These are phyloP conservation scores for Thunnus maccoyii DNA, from an alignment of 2,113 vertebrate genomes.

Conservation along the genomic window DNA sequence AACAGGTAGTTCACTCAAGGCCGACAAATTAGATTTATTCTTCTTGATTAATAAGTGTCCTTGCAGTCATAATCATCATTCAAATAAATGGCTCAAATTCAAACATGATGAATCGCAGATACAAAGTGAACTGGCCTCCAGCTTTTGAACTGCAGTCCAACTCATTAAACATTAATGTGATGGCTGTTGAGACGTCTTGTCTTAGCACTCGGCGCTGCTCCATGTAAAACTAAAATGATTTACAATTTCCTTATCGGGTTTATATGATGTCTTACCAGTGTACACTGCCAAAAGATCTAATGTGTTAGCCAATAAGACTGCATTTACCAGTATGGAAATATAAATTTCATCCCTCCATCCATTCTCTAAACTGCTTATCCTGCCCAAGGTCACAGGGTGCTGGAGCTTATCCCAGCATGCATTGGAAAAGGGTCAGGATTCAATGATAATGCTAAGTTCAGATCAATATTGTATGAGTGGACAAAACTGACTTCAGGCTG, in stretches of 20 bases:
- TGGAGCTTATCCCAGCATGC: too few species aligned
- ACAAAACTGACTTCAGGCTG: not conserved
- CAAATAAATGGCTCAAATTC: not conserved
- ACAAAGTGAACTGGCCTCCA: too few species aligned
- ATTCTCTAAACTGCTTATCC: too few species aligned
- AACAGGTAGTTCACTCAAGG: conserved; percentile 9
- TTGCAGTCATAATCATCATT: conserved; percentile 2
- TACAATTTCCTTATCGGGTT: not conserved
- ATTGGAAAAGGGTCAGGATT: too few species aligned
- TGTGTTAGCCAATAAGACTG: not conserved
- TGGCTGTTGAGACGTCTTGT: too few species aligned
- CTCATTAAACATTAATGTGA: too few species aligned
- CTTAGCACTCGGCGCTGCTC: too few species aligned
- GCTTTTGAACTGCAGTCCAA: too few species aligned
- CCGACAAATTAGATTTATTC: conserved; percentile 5
- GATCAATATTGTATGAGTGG: not conserved
- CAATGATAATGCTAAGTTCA: not conserved
- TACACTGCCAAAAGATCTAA: not conserved
- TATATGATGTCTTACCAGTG: not conserved
- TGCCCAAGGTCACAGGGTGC: too few species aligned
- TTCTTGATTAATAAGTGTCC: conserved; percentile 22
- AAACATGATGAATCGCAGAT: not conserved
- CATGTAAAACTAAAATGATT: too few species aligned
- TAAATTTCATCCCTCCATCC: too few species aligned
- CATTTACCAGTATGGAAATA: too few species aligned